Evolutionary conservation across 2,113 vertebrate genomes (phyloP).

Genomic region (Ophthalmolycus amberensis): DNA sequence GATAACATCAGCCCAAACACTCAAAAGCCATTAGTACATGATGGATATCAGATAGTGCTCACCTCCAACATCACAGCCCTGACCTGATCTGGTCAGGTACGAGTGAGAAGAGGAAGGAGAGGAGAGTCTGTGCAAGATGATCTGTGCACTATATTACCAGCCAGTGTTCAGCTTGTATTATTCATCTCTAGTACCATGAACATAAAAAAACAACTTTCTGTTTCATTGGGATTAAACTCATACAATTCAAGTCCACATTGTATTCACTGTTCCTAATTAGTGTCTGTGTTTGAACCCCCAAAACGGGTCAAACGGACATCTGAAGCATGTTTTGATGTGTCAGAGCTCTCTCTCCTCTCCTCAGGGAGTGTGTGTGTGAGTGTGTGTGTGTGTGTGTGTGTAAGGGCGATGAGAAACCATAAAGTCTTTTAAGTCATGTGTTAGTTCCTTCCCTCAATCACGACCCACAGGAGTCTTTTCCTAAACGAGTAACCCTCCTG

Average conservation of each 20-base stretch:
- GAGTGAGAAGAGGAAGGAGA: neutral
- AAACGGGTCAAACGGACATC: neutral
- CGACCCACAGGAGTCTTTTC: neutral
- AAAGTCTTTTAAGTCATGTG: neutral
- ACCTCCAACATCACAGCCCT: slow-evolving; percentile 15
- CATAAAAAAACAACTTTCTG: neutral
- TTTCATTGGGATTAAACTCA: neutral
- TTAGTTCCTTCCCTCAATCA: neutral
- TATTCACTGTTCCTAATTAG: neutral
- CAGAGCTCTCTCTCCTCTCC: too few species aligned
- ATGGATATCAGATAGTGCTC: slow-evolving; percentile 32
- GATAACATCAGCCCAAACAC: slow-evolving; percentile 23
- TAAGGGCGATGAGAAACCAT: neutral
- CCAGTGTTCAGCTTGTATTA: neutral
- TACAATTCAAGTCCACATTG: neutral
- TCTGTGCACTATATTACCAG: neutral
- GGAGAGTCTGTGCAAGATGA: neutral
- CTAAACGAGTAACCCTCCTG: neutral
- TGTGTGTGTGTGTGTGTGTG: neutral
- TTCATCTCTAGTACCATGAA: neutral
- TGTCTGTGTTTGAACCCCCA: neutral
- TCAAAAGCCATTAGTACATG: slow-evolving; percentile 27
- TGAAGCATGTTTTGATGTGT: neutral
- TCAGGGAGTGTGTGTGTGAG: too few species aligned
- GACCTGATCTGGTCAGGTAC: neutral